Base-by-base conservation (phyloP, 1,140 invertebrate genomes). In the Tetragnatha versicolor region DNA sequence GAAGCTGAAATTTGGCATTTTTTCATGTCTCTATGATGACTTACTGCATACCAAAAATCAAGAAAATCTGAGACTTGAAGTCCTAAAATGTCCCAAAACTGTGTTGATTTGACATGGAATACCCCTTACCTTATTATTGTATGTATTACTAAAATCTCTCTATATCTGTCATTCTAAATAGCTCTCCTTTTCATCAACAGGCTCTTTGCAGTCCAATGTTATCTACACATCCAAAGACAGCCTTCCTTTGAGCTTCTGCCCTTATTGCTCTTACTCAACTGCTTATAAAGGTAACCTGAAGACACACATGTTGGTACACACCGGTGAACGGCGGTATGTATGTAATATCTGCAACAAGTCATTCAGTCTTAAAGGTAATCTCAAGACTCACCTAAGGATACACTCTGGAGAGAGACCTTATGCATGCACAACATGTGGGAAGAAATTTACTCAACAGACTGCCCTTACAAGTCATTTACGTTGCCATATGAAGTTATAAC, bases 291-390 rank as follows among this genome's bases (percentile, higher is more conserved):
- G 70, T 4, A 73, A 73, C 37, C 55, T 73, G 2, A 73, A 73
- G 35, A 73, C 70, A 29, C 70, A 73, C 14, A 60, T 61, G 70
- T 49, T 73, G 20, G 58, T 73, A 2, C 70, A 73, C 27, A 73
- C 70, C 22, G 39, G 39, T 10, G 55, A 73, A 17, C 25, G 70
- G 25, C 79, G 60, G 37, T 83, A 82, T 60, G 76, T 79, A n/a
- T 83, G 82, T 70, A 80, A 80, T 35, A 66, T 82, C 37, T 83
- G 82, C 39, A 35, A 80, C 68, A 80, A 72, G 70, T 76, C 47
- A 9, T 83, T 83, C 29, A 83, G 81, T 25, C 79, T 83, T 60
- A 83, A 83, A 81, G 82, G 82, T 45, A 73, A 73, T 58, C 37
- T 73, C 9, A 73, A 73, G 47, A 61, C 55, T 45, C 70, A 73